phyloP scores from a whole-genome alignment of 2,797 vertebrate genomes.

The Macropus fuliginosus region DNA sequence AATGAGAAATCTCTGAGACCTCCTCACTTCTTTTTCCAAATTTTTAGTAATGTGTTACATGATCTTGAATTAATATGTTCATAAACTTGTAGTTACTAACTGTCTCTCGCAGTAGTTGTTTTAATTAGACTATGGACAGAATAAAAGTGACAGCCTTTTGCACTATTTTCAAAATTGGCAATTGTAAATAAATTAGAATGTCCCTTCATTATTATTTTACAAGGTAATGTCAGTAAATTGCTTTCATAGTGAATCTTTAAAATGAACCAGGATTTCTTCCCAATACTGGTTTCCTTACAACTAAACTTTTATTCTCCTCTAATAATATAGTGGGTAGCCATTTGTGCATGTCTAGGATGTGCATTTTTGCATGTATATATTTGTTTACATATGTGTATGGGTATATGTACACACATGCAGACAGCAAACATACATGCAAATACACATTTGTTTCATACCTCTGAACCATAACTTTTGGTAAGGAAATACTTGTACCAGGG shows the following conservation, averaged over 20 bases:
- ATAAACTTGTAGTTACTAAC: background rate
- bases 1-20: background rate
- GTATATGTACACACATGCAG: background rate
- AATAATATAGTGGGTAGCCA: background rate
- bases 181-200: background rate
- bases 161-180: background rate
- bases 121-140: conserved; percentile 50
- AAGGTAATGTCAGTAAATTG: background rate
- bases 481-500: background rate
- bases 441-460: background rate
- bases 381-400: background rate
- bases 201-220: background rate
- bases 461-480: background rate
- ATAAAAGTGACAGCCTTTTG: background rate
- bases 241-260: conserved; percentile 3
- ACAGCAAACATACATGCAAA: background rate
- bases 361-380: background rate
- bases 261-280: background rate
- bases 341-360: background rate
- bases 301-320: background rate
- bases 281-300: conserved; percentile 17
- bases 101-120: background rate
- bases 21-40: conserved; percentile 5
- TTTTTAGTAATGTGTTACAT: background rate
- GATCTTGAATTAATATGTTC: background rate